Percentiles rank a stretch among this genome's conserved stretches.
phyloP scores from a whole-genome alignment of 1,140 invertebrate genomes.

The Phenacoccus solenopsis region DNA sequence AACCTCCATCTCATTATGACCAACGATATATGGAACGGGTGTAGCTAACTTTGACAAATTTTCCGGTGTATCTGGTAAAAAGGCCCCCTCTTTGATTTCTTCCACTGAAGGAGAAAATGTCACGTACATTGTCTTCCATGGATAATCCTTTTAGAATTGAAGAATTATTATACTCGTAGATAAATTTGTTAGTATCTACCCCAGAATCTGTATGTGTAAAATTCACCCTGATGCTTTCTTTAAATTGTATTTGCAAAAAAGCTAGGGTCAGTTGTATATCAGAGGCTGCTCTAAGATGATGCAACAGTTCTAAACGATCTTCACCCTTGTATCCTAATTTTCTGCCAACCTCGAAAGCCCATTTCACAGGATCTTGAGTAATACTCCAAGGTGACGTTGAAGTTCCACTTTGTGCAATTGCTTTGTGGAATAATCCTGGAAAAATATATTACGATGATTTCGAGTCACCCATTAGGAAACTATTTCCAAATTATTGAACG shows the following conservation, averaged over 20 bases:
- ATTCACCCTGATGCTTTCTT: not conserved
- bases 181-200: too few relatives aligned
- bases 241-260: not conserved
- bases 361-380: not conserved
- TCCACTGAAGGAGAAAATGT: not conserved
- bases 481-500: too few relatives aligned
- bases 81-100: not conserved
- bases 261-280: conserved; percentile 19
- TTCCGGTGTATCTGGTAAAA: not conserved
- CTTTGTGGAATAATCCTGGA: conserved; percentile 21
- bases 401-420: conserved; percentile 19
- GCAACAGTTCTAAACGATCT: conserved; percentile 19
- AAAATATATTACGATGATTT: not conserved
- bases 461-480: too few relatives aligned
- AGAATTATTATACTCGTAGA: too few relatives aligned
- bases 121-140: not conserved
- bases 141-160: not conserved
- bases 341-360: conserved; percentile 20
- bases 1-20: not conserved
- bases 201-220: too few relatives aligned
- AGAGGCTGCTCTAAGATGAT: conserved; percentile 21
- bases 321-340: conserved; percentile 19
- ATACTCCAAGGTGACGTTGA: not conserved
- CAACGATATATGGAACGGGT: not conserved
- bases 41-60: not conserved